Evolutionary conservation across 2,888 invertebrate species (phyloP), one percentile per base, ranked within the genome.

Genomic region (Phlogophora meticulosa): DNA sequence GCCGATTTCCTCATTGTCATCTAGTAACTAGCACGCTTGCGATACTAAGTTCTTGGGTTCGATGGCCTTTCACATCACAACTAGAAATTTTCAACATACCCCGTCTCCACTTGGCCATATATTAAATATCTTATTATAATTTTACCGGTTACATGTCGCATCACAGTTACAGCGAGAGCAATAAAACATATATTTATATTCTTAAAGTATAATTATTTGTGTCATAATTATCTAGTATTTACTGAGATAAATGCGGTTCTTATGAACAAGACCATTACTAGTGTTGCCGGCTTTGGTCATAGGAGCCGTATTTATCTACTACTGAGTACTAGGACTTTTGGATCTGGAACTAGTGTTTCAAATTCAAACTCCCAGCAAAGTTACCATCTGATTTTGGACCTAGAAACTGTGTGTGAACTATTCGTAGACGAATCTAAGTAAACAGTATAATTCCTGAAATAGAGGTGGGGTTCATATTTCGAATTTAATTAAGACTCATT

Each of bases 361-460:
- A n/a, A n/a, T n/a, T n/a, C n/a, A n/a, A n/a, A n/a, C n/a, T n/a
- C n/a, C n/a, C n/a, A n/a, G n/a, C 40, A 57, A 38, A 22, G 48
- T 66, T 13, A 22, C 5, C 22, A n/a, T 9, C 9, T 55, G 7
- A 46, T 43, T 49, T 59, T 15, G 22, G 13, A 15, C 3, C 22
- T 17, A 5, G 11, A n/a, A 58, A 42, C 42, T 22, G 7, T 13
- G 4, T 43, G 3, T 20, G 15, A 46, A 17, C 15, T 52, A 63
- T 72, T 63, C 4, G 24, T 28, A 48, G 20, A 49, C 13, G 5
- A 38, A 52, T 61, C 0, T 22, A 24, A 17, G 11, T 17, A 52
- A 72, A 56, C 36, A 15, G 36, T 46, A 42, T 10, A 34, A 46
- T 43, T 68, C 9, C 32, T 43, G 9, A 52, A 65, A 72, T 45